Evolutionary conservation across 2,113 vertebrate species (phyloP), one percentile per base, ranked within the genome.

Genomic region (Lucifuga dentata): DNA sequence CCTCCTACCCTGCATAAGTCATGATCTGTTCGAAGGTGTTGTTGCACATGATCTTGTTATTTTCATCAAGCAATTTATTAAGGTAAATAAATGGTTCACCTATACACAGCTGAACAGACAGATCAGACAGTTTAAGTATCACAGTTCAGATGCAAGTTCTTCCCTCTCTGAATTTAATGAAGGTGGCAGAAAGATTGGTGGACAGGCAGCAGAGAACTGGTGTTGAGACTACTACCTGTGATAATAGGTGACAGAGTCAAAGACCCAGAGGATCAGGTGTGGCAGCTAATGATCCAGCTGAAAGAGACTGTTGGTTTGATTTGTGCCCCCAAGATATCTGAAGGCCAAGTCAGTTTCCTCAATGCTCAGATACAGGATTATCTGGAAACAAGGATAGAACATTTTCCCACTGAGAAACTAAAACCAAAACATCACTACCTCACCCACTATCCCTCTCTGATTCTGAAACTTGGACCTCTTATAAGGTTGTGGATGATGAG

Each of bases 381-480:
- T 68, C 17, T 76, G 15, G 51, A 69, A 29, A 64, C 50, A 72
- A 62, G 73, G 19, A 69, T 69, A 29, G 13, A 62, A 5, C 13
- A 59, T 11, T 75, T 69, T 74, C 52, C 58, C 52, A 38, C 38
- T 26, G 26, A 74, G 3, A n/a, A 20, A 32, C 46, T 75, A 11
- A 80, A 80, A 69, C 65, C 52, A 12, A 80, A 80, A n/a, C 63
- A 81, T 33, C 70, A 80, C 40, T 64, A 80, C 32, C 19, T 80
- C 13, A 29, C 55, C 19, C 59, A 80, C 20, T 68, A 69, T 13
- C 20, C 64, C 17, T 24, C 51, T 23, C 41, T 74, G 52, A 79
- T 58, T 16, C 40, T 81, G 6, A 81, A 39, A 4, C 20, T 64
- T 56, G 57, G 45, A 16, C 38, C 40, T 13, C 19, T 75, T 1